Evolutionary conservation across 2,888 invertebrate species (phyloP).

Genomic region (Hirtodrosophila trivittata): DNA sequence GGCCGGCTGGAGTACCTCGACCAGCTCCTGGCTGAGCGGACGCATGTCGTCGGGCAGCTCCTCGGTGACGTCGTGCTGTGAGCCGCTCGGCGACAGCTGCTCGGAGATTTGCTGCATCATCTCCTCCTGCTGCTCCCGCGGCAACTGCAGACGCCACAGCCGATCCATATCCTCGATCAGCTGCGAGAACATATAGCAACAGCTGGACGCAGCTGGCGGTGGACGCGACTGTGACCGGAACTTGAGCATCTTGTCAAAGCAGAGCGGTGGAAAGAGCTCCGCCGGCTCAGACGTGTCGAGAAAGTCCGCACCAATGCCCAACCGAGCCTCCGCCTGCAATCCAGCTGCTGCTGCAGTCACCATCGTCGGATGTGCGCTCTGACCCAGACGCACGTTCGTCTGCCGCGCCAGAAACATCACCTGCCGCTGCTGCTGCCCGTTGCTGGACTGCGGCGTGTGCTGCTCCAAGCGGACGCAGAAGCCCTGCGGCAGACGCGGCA

Average conservation of each 20-base stretch:
- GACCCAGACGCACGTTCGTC: slow-evolving; percentile 55
- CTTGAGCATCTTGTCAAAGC: slow-evolving; percentile 78
- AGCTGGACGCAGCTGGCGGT: slow-evolving; percentile 10
- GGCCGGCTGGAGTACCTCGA: slow-evolving; percentile 63
- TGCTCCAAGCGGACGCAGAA: slow-evolving; percentile 79
- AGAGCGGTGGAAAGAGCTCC: slow-evolving; percentile 76
- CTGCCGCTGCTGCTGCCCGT: slow-evolving; percentile 30
- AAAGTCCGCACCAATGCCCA: slow-evolving; percentile 72
- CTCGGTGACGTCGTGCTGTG: slow-evolving; percentile 42
- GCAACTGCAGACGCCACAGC: slow-evolving; percentile 77
- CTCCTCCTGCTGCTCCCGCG: slow-evolving; percentile 70
- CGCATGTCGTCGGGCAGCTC: slow-evolving; percentile 38
- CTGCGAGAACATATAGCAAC: slow-evolving; percentile 80
- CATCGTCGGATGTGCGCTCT: neutral
- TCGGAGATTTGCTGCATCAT: slow-evolving; percentile 78
- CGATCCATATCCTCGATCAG: slow-evolving; percentile 82
- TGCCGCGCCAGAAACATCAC: slow-evolving; percentile 77
- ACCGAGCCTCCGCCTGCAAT: neutral
- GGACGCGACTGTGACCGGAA: slow-evolving; percentile 57
- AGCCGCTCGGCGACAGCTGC: slow-evolving; percentile 63
- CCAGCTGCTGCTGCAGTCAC: neutral
- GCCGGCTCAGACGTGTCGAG: slow-evolving; percentile 79
- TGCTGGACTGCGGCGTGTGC: slow-evolving; percentile 42
- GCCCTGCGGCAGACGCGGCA: slow-evolving; percentile 82
- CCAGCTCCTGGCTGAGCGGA: slow-evolving; percentile 59